Percentiles rank a stretch among this genome's conserved stretches.
phyloP scores from a whole-genome alignment of 1,140 invertebrate species.

The Agrilus planipennis region DNA sequence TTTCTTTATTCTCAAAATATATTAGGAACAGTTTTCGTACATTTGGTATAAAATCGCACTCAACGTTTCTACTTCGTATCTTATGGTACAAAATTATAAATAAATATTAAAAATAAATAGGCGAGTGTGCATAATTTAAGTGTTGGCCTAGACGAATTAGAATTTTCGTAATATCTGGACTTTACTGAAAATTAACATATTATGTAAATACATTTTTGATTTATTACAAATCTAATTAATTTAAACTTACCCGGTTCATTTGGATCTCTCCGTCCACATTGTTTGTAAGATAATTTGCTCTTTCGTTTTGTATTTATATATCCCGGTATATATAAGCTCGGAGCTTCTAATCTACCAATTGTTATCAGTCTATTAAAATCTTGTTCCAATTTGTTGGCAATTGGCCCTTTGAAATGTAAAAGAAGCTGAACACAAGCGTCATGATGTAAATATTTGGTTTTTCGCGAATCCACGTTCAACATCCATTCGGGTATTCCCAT shows the following conservation, averaged over 20 bases:
- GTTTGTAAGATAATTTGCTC: constrained; percentile 53
- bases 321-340: constrained; percentile 67
- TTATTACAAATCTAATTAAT: too few relatives aligned
- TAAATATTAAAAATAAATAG: too few relatives aligned
- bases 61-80: not conserved
- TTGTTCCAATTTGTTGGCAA: constrained; percentile 61
- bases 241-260: constrained; percentile 43
- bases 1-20: too few relatives aligned
- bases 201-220: too few relatives aligned
- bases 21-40: too few relatives aligned
- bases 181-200: too few relatives aligned
- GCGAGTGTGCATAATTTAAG: too few relatives aligned
- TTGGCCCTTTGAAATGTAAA: constrained; percentile 75
- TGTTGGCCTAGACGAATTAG: too few relatives aligned
- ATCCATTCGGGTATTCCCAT: constrained; percentile 86
- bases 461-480: constrained; percentile 69
- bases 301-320: constrained; percentile 60
- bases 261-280: constrained; percentile 58
- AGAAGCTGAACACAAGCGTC: constrained; percentile 78
- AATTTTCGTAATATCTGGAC: too few relatives aligned
- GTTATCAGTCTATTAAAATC: constrained; percentile 64
- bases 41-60: not conserved
- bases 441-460: constrained; percentile 62
- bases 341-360: constrained; percentile 56
- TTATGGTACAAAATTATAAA: not conserved